These are phyloP conservation scores for Catharus fuscescens DNA, from an alignment of 2,113 vertebrate genomes.

Conservation along the genomic window DNA sequence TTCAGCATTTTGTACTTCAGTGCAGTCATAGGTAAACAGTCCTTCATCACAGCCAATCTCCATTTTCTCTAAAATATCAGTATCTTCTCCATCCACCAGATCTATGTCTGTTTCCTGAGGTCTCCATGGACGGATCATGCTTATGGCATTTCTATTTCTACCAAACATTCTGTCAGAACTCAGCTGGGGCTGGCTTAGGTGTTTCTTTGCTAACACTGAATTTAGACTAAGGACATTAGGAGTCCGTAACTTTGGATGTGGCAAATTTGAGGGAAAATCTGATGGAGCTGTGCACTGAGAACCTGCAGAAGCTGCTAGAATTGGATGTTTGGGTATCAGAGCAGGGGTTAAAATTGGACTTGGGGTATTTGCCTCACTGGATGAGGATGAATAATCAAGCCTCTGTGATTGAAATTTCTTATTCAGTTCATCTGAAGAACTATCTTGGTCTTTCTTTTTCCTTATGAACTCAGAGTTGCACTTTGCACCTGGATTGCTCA, in stretches of 20 bases:
- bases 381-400: conserved; percentile 89
- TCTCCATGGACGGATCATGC: conserved; percentile 89
- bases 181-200: conserved; percentile 93
- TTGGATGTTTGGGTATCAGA: conserved; percentile 65
- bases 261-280: conserved; percentile 72
- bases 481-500: conserved; percentile 55
- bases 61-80: conserved; percentile 77
- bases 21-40: conserved; percentile 66
- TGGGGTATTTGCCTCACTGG: conserved; percentile 81
- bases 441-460: conserved; percentile 76
- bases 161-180: conserved; percentile 83
- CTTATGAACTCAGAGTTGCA: conserved; percentile 57
- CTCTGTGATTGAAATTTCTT: conserved; percentile 89
- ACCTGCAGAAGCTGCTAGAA: conserved; percentile 27
- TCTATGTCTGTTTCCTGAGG: conserved; percentile 91
- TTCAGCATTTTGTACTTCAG: conserved; percentile 53
- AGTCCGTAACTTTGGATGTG: conserved; percentile 80
- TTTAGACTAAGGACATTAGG: conserved; percentile 79
- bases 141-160: conserved; percentile 92
- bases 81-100: conserved; percentile 70
- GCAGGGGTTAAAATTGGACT: conserved; percentile 77
- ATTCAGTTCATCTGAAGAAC: conserved; percentile 89
- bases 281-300: not conserved
- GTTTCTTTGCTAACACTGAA: conserved; percentile 82
- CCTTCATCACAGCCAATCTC: conserved; percentile 71